Base-by-base conservation (phyloP, 2,113 vertebrate species). In the Noctilio leporinus region DNA sequence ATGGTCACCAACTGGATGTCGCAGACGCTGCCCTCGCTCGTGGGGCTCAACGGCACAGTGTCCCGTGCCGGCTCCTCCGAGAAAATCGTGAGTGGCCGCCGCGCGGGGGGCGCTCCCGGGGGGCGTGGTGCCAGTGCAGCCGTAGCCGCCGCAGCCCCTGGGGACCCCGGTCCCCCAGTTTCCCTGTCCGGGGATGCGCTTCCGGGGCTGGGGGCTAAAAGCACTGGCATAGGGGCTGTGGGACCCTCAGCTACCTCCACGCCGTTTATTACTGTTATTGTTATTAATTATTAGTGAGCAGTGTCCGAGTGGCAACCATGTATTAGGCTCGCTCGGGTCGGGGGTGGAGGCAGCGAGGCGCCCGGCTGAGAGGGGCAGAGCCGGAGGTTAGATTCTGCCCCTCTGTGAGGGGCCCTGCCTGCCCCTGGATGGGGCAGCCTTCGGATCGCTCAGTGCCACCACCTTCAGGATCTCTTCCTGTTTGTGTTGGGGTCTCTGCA, bases 1-100 rank as follows among this genome's bases (percentile, higher is more conserved):
- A 99, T 99, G 99, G 99, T 99, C 98, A 99, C 99, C 98, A 99
- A 99, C 99, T 99, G 99, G 99, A 99, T 99, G 99, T 99, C 99
- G 98, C 99, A 99, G 99, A 99, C 99, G 89, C 98, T 99, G 98
- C 99, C 99, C 95, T 99, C 99, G 47, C 98, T 99, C 97, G 99
- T 99, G 98, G 99, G 99, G 97, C 99, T 99, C 97, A 99, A 99
- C 97, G 99, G 99, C 93, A 99, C 99, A 94, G 98, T 99, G 96
- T 98, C 99, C 96, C 99, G 99, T 85, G 98, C 98, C 75, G 99
- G 99, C 88, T 98, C 99, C 93, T 99, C 99, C 5, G 99, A 99
- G 97, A 99, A 99, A 98, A 99, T 99, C 98, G 98, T 99, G 98
- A 99, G 99, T 96, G 94, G 94, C 85, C 7, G 69, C 7, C 26